These are phyloP conservation scores for Naso thynnoides DNA, from an alignment of 2,797 vertebrate species.

Conservation along the genomic window DNA sequence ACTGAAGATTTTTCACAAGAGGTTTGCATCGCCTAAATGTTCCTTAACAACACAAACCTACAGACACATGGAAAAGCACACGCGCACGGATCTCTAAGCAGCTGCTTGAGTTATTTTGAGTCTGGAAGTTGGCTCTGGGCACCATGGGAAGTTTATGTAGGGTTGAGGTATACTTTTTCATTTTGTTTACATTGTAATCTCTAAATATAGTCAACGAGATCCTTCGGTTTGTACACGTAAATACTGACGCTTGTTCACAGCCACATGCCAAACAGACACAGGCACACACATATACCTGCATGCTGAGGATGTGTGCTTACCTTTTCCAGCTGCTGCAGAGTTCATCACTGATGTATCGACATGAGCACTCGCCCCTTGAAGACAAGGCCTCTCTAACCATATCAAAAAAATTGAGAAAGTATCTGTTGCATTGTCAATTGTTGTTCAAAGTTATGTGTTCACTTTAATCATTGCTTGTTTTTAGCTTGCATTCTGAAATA, in stretches of 20 bases:
- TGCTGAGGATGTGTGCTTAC: not conserved
- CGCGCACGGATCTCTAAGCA: conserved; percentile 38
- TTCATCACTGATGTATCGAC: not conserved
- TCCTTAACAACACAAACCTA: not conserved
- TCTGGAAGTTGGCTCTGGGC: conserved; percentile 48
- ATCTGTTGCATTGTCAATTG: conserved; percentile 27
- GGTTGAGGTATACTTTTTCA: conserved; percentile 57
- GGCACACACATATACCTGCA: not conserved
- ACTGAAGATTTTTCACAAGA: conserved; percentile 7
- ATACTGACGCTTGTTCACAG: conserved; percentile 2
- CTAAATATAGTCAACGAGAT: conserved; percentile 42
- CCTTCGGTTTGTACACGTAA: not conserved
- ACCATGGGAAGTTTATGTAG: conserved; percentile 45
- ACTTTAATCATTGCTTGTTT: conserved; percentile 51
- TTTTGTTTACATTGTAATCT: conserved; percentile 68
- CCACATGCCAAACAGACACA: conserved; percentile 18
- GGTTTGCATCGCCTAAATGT: not conserved
- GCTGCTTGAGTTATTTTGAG: conserved; percentile 71
- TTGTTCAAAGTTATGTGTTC: conserved; percentile 15
- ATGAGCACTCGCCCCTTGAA: not conserved
- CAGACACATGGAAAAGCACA: conserved; percentile 3
- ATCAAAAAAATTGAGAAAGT: conserved; percentile 26
- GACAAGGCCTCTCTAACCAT: too few relatives aligned
- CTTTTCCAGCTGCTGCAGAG: not conserved
- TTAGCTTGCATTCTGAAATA: conserved; percentile 53